Base-by-base conservation (phyloP, 2,113 vertebrate genomes). In the Chlamydotis undulata region DNA sequence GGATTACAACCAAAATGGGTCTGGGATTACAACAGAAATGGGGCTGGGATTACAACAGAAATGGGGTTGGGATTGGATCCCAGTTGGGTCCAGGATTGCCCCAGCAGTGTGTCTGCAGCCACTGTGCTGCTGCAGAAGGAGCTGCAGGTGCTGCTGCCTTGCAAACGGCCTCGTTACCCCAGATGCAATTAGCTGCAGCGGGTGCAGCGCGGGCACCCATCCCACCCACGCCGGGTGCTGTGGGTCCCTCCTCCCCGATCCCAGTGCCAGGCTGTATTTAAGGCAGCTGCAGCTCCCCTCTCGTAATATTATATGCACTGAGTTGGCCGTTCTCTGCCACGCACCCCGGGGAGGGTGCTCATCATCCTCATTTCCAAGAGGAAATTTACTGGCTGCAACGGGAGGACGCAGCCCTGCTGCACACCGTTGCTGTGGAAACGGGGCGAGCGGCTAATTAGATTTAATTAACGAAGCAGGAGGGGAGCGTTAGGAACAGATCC, bases 381-480 rank as follows among this genome's bases (percentile, higher is more conserved):
- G 95, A 96, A 96, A 94, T 96, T 53, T 82, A 57, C 90, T 29
- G 61, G 68, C 81, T 86, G 74, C 89, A 47, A 25, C 1, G 35
- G 81, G 79, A 95, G 77, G 87, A 52, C 39, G 14, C 78, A 76
- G 78, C 71, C 78, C 71, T 87, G 94, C 93, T 88, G 89, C 89
- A 76, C 76, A 67, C 92, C 14, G 97, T 97, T 96, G 95, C 89
- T 80, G 78, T 96, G 91, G 97, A 63, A 96, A 97, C 96, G 8
- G 73, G 61, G 53, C 70, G 75, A 91, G 81, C 61, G 31, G 73
- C 90, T 96, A 96, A 97, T 97, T 94, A 82, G 86, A 78, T 91
- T 95, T 96, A 95, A 96, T 96, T 96, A 96, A 95, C 10, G 63
- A 77, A 93, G 90, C 94, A 41, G 88, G 91, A 94, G 96, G 79